A percentile compares a stretch with the other conserved stretches of the same genome.
These are phyloP conservation scores for Chironomus tentans DNA, from an alignment of 2,888 invertebrate genomes.

Conservation along the genomic window DNA sequence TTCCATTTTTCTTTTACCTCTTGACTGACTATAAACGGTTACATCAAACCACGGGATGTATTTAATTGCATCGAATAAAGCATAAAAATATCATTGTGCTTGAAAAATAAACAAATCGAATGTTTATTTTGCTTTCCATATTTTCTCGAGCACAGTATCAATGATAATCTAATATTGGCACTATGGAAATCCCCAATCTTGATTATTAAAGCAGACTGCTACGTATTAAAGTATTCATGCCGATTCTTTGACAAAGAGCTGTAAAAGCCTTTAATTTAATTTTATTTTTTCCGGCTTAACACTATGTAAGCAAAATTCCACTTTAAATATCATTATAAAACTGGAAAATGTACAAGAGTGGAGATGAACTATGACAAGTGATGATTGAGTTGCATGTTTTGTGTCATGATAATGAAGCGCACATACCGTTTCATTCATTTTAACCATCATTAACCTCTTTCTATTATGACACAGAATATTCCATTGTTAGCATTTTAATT, in stretches of 20 bases:
- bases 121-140: too few species aligned
- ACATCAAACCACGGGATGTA: too few species aligned
- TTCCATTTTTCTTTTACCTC: too few species aligned
- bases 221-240: too few species aligned
- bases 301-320: neutral
- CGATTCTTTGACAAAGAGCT: neutral
- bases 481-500: slow-evolving; percentile 17
- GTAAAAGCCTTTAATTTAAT: neutral
- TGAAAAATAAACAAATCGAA: neutral
- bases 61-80: too few species aligned
- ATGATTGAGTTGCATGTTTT: slow-evolving; percentile 26
- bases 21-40: too few species aligned
- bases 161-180: too few species aligned
- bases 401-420: slow-evolving; percentile 14
- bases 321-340: neutral
- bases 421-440: slow-evolving; percentile 12
- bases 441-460: slow-evolving; percentile 22
- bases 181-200: too few species aligned
- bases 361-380: slow-evolving; percentile 25
- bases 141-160: neutral
- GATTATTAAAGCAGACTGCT: too few species aligned
- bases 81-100: too few species aligned
- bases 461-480: neutral
- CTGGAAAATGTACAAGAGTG: neutral
- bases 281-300: neutral